Evolutionary conservation across 30 jellyfish, hydroid and myxozoan species (phyloP).

Genomic region (Cassiopea xamachana): DNA sequence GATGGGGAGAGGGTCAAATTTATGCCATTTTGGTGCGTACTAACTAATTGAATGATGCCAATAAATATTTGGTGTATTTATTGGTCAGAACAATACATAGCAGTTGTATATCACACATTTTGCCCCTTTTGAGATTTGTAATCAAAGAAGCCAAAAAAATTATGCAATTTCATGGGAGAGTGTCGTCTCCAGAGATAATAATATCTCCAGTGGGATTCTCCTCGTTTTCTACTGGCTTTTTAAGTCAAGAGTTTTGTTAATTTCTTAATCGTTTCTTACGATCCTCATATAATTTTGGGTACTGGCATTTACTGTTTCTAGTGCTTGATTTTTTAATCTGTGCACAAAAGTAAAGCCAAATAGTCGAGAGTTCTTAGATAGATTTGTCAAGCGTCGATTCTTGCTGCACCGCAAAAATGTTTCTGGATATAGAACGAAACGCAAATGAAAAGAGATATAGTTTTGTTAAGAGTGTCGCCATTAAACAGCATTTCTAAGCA

Average conservation of each 20-base stretch:
- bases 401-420: conserved; percentile 26
- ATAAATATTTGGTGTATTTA: not conserved
- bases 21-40: no score
- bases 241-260: no score
- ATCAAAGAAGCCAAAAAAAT: not conserved
- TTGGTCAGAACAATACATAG: not conserved
- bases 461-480: conserved; percentile 42
- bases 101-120: not conserved
- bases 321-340: not conserved
- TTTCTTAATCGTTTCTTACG: not conserved
- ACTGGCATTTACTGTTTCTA: not conserved
- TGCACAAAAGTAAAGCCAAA: not conserved
- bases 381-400: conserved; percentile 15
- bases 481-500: conserved; percentile 14
- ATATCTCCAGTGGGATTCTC: not conserved
- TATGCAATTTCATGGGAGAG: not conserved
- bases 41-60: no score
- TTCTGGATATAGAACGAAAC: conserved; percentile 43
- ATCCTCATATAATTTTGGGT: not conserved
- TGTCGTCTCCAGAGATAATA: not conserved
- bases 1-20: no score
- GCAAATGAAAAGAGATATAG: conserved; percentile 59
- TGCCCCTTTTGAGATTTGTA: not conserved
- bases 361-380: not conserved
- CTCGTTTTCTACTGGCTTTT: not conserved